Percentiles rank a stretch among this genome's conserved stretches.
phyloP scores from a whole-genome alignment of 2,797 vertebrate genomes.

The Tapera naevia region DNA sequence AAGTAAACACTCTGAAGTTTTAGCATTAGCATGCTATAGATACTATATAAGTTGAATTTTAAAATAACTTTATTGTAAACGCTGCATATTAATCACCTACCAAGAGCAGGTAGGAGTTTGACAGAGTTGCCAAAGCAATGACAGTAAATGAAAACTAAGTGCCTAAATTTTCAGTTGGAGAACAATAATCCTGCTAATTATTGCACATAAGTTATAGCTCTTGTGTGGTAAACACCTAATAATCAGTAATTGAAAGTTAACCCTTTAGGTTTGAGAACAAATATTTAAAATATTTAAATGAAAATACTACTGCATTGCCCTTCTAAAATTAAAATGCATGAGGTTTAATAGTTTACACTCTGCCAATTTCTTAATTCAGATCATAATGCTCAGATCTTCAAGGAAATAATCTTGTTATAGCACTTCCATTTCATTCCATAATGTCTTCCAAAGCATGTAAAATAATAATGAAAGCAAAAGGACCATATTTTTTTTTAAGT shows the following conservation, averaged over 20 bases:
- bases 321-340: constrained; percentile 48
- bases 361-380: background rate
- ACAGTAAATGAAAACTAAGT: constrained; percentile 60
- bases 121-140: constrained; percentile 71
- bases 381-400: constrained; percentile 17
- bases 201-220: constrained; percentile 24
- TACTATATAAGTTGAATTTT: background rate
- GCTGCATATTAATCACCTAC: constrained; percentile 53
- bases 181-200: constrained; percentile 59
- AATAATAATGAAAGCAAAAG: background rate
- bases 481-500: background rate
- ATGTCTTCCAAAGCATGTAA: background rate
- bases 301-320: background rate
- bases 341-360: background rate
- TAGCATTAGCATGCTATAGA: background rate
- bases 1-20: background rate
- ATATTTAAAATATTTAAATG: background rate
- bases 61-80: constrained; percentile 34
- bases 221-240: constrained; percentile 37
- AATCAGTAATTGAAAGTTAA: constrained; percentile 18
- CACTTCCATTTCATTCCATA: background rate
- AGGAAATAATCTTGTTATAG: background rate
- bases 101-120: constrained; percentile 64
- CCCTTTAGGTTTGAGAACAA: background rate
- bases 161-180: constrained; percentile 45